Conservation (phyloP, 2,888 invertebrate genomes). For the Palloptera scutellata region DNA sequence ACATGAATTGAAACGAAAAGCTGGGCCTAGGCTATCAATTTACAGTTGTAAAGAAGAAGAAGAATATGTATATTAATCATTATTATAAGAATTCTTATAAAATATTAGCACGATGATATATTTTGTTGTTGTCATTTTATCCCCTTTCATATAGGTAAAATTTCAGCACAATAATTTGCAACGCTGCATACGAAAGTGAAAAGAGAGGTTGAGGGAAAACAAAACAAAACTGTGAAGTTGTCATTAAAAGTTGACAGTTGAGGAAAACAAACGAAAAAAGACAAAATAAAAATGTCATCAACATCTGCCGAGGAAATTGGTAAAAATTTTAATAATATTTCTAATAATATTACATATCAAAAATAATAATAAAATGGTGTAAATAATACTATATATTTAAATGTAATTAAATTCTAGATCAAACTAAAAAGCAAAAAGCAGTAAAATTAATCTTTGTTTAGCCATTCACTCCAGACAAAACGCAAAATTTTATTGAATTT, state of each 20-base stretch:
- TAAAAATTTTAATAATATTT: slow-evolving; percentile 43
- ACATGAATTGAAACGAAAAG: no score
- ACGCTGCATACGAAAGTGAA: background rate
- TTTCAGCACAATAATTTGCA: no score
- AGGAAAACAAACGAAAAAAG: slow-evolving; percentile 20
- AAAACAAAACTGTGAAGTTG: background rate
- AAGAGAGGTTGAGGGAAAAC: background rate
- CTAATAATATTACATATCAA: slow-evolving; percentile 17
- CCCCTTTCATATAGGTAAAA: no score
- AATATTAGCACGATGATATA: no score
- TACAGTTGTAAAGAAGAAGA: no score
- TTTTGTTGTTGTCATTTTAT: no score
- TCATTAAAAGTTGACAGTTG: slow-evolving; percentile 33
- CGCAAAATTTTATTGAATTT: background rate
- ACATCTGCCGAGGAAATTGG: slow-evolving; percentile 62
- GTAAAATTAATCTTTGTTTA: background rate
- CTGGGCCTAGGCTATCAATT: no score
- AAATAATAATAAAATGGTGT: background rate
- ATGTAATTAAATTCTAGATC: background rate
- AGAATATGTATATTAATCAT: no score
- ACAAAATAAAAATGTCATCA: slow-evolving; percentile 58
- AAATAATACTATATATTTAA: background rate
- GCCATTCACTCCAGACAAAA: background rate
- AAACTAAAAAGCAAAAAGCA: background rate
- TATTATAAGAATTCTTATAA: no score